phyloP scores from a whole-genome alignment of 2,797 vertebrate genomes.

The Cyclura pinguis region DNA sequence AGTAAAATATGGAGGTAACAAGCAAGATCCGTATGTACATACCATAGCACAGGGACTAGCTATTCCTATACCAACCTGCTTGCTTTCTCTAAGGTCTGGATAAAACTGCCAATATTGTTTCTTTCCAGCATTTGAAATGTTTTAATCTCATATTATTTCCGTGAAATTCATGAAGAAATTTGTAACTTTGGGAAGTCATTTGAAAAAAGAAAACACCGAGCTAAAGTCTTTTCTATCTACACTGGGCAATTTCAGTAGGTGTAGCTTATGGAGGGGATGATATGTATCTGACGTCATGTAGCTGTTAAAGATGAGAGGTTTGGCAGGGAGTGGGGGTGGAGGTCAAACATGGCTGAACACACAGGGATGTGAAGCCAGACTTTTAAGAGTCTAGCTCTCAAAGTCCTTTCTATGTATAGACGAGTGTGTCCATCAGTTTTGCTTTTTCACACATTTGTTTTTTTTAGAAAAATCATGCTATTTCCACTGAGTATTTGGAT shows the following conservation, averaged over 20 bases:
- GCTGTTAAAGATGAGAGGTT: not conserved
- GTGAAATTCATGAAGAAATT: not conserved
- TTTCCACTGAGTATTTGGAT: not conserved
- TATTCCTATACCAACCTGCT: not conserved
- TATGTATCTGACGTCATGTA: not conserved
- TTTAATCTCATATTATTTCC: not conserved
- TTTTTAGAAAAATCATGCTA: not conserved
- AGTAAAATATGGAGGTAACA: not conserved
- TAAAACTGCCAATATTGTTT: not conserved
- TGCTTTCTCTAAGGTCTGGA: not conserved
- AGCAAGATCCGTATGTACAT: not conserved
- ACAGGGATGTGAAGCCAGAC: not conserved
- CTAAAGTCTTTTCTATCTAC: not conserved
- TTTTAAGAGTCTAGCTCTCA: not conserved
- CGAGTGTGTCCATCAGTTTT: not conserved
- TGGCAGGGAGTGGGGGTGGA: fast-evolving
- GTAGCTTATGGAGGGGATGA: not conserved
- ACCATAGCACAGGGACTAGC: not conserved
- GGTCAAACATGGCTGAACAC: not conserved
- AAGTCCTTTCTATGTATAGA: not conserved
- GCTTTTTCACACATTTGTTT: not conserved
- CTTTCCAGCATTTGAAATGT: not conserved
- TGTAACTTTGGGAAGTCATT: not conserved
- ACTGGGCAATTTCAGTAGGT: not conserved
- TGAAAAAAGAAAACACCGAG: not conserved